Evolutionary conservation across 1,140 invertebrate species (phyloP).

Genomic region (Drosophila jambulina): DNA sequence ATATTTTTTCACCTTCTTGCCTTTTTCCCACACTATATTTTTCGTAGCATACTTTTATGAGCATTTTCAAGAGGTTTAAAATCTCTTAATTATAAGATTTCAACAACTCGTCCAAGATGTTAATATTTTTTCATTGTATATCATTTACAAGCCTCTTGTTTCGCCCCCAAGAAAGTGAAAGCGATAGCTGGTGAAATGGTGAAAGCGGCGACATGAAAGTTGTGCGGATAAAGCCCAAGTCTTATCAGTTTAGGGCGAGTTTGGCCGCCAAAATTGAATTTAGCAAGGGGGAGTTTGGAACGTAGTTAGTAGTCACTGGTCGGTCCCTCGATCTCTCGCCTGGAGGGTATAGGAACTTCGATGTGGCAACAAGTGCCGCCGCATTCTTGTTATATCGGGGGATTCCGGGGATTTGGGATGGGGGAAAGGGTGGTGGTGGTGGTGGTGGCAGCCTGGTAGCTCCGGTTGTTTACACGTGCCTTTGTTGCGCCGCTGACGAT

Average conservation of each 20-base stretch:
- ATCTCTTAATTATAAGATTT: background rate
- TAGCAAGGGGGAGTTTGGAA: slow-evolving; percentile 22
- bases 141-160: background rate
- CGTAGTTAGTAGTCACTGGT: slow-evolving; percentile 6
- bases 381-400: slow-evolving; percentile 64
- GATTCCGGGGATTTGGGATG: slow-evolving; percentile 10
- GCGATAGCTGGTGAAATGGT: slow-evolving; percentile 24
- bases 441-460: slow-evolving; percentile 32
- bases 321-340: slow-evolving; percentile 33
- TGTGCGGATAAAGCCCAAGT: slow-evolving; percentile 25
- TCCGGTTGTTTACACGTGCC: slow-evolving; percentile 80
- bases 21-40: no score
- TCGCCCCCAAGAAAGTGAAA: slow-evolving; percentile 10
- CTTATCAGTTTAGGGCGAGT: slow-evolving; percentile 49
- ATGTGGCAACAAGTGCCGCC: slow-evolving; percentile 56
- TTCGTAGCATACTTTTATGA: background rate
- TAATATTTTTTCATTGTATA: background rate
- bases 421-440: slow-evolving; percentile 13
- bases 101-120: background rate
- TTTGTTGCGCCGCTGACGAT: slow-evolving; percentile 75
- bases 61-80: background rate
- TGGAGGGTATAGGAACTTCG: slow-evolving; percentile 62
- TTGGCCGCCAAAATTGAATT: slow-evolving; percentile 46
- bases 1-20: no score
- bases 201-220: slow-evolving; percentile 31